Evolutionary conservation across 2,797 vertebrate genomes (phyloP), one percentile per base, ranked within the genome.

Genomic region (Pseudopleuronectes americanus): DNA sequence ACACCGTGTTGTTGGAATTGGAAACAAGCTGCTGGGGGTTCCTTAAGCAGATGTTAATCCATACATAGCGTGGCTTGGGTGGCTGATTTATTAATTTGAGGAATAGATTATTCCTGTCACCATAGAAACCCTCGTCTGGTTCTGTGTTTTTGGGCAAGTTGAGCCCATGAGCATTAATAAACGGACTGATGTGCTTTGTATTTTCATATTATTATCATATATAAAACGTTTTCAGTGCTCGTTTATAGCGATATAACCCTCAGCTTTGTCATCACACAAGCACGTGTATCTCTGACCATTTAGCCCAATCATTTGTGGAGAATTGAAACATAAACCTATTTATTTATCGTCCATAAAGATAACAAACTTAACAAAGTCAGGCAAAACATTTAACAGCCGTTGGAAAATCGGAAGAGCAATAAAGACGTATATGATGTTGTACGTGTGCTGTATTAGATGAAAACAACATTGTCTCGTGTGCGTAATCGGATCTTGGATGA

Each of bases 61-160:
- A 85, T 76, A 83, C 76, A 83, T 85, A 68, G 95, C 94, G 87
- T 94, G 93, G 94, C 94, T 93, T 95, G 93, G 93, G 88, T 88
- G 66, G 85, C 76, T 89, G 75, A 16, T 90, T 90, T 79, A 82
- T 82, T 90, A 63, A 76, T 87, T 87, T 61, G 36, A 47, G 67
- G 68, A 87, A 89, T 84, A 88, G 72, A 89, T 91, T 87, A 81
- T 60, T 67, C 28, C 56, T 68, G 74, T 68, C 74, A 70, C 56
- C 51, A 74, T 64, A 45, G 23, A 33, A 74, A 62, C 53, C 55
- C 61, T 73, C 53, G 19, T 72, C 58, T 77, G 75, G 24, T 47
- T 38, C 49, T 73, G 28, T n/a, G 28, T 64, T 76, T 48, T 73
- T 58, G 2, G 57, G 77, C 17, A 31, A 28, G 45, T 17, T 2